Base-by-base conservation (phyloP, 2,113 vertebrate species). In the Acinonyx jubatus region DNA sequence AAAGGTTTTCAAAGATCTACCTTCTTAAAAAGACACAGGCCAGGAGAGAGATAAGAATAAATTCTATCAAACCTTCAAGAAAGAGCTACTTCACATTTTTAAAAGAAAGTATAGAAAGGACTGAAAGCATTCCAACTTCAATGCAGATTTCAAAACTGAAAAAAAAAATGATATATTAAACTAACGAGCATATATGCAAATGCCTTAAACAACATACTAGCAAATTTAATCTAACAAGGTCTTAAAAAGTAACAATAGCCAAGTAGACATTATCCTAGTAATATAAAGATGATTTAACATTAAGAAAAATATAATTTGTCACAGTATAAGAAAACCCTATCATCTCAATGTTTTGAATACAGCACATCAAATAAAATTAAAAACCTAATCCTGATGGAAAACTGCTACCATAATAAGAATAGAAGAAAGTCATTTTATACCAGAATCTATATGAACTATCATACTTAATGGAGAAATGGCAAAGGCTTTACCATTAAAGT, bases 101-200 rank as follows among this genome's bases (percentile, higher is more conserved):
- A 66, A 84, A 94, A 65, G 6, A 94, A 82, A 82, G 84, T n/a
- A 87, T 3, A 69, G 78, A 45, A 86, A 95, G 84, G 48, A 89
- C 2, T 3, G 2, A 95, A 92, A 92, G 23, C 48, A 76, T 94
- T 50, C 41, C 16, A 69, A 92, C 9, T 63, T 79, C 61, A 69
- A 25, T 25, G n/a, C 19, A 18, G 68, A 88, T 68, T 92, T 96
- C 61, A 94, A 96, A 94, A 92, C 55, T 94, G 33, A 92, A 45
- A 71, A 57, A 78, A 31, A 57, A 84, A 93, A 90, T 38, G 61
- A 78, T 29, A 93, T 27, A 50, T 27, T 84, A 69, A 93, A 63
- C 55, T 89, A 36, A 48, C 10, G 25, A 93, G 7, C 19, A 96
- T 14, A 85, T 36, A 52, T 41, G 23, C 73, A 91, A 65, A 86